Conservation (phyloP, 2,888 invertebrate genomes). For the Drosophila acutilabella region DNA sequence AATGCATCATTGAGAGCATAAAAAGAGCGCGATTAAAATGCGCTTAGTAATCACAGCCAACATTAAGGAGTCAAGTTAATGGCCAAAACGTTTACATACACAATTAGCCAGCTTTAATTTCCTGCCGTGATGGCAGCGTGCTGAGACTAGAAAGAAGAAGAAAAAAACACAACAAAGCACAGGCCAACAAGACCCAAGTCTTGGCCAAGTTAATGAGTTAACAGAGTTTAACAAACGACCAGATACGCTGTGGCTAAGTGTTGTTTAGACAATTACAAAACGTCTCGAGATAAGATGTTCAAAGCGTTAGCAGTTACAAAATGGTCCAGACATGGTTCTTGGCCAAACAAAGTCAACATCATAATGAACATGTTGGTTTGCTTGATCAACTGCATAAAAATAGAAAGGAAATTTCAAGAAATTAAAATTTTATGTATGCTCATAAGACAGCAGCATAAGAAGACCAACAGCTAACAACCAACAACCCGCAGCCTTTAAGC, state of each 20-base stretch:
- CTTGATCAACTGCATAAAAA: conserved; percentile 73
- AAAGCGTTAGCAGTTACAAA: conserved; percentile 17
- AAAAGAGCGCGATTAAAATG: conserved; percentile 22
- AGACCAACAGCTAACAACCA: conserved; percentile 8
- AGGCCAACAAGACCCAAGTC: conserved; percentile 19
- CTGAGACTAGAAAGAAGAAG: neutral
- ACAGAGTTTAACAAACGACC: conserved; percentile 8
- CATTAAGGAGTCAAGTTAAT: conserved; percentile 68
- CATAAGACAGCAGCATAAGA: conserved; percentile 26
- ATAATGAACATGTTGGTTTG: conserved; percentile 14
- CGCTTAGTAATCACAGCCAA: conserved; percentile 54
- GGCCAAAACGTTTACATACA: conserved; percentile 71
- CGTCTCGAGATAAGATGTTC: neutral
- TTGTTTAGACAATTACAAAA: conserved; percentile 4
- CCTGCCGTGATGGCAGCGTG: conserved; percentile 44
- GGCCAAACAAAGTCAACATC: conserved; percentile 5
- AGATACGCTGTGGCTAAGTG: conserved; percentile 13
- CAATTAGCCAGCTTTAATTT: conserved; percentile 72
- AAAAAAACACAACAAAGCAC: neutral
- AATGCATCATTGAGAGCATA: conserved; percentile 8
- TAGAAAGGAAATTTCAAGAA: conserved; percentile 79
- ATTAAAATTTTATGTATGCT: conserved; percentile 64
- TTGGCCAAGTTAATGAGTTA: conserved; percentile 54
- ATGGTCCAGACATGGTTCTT: conserved; percentile 34
- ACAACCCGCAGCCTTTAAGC: conserved; percentile 5